Evolutionary conservation across 2,888 invertebrate species (phyloP).

Genomic region (Nymphalis urticae): DNA sequence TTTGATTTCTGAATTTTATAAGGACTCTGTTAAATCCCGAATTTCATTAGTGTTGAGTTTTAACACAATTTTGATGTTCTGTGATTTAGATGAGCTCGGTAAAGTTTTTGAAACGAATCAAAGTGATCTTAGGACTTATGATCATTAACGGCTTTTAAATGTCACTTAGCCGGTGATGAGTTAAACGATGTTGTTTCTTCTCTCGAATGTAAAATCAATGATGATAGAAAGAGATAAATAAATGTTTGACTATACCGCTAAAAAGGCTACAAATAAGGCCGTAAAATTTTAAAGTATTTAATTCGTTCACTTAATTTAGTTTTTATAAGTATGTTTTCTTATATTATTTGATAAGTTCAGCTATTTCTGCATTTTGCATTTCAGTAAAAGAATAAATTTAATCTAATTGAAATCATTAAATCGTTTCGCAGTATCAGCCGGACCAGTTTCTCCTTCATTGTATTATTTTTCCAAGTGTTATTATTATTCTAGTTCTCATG

Average conservation of each 20-base stretch:
- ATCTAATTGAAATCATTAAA: background rate
- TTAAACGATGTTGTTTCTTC: too few species aligned
- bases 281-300: slow-evolving; percentile 36
- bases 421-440: too few species aligned
- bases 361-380: background rate
- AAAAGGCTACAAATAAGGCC: too few species aligned
- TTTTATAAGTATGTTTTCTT: slow-evolving; percentile 28
- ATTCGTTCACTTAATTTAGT: slow-evolving; percentile 38
- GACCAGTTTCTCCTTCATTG: too few species aligned
- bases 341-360: slow-evolving; percentile 1
- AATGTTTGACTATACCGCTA: too few species aligned
- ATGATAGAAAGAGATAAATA: too few species aligned
- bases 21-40: background rate
- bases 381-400: background rate
- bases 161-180: too few species aligned
- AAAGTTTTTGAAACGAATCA: slow-evolving; percentile 14
- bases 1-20: background rate
- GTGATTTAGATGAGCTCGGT: slow-evolving; percentile 8
- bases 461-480: too few species aligned
- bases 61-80: background rate
- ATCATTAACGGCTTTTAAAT: slow-evolving; percentile 1
- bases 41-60: background rate
- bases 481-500: slow-evolving; percentile 3
- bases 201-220: too few species aligned
- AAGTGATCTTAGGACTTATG: slow-evolving; percentile 24